Percentiles rank a stretch among this genome's conserved stretches.
Conservation (phyloP, 1,140 invertebrate species). For the Hestina assimilis region DNA sequence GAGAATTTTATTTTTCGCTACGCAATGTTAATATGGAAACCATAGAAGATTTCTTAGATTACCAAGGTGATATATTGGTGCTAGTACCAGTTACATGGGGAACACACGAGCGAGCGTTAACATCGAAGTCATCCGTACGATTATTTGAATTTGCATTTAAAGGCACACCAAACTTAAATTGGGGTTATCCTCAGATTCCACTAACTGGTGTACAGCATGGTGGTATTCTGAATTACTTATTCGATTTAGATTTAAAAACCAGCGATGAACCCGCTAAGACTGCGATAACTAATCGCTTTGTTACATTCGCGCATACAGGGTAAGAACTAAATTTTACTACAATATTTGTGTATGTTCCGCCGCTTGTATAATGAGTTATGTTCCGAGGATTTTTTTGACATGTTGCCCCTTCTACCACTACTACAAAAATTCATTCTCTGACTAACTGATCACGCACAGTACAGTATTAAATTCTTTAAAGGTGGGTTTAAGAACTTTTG, state of each 20-base stretch:
- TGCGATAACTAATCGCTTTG: slow-evolving; percentile 36
- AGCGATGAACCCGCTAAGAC: slow-evolving; percentile 29
- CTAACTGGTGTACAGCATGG: slow-evolving; percentile 54
- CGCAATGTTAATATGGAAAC: slow-evolving; percentile 46
- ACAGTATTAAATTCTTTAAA: too few relatives aligned
- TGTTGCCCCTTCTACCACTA: too few relatives aligned
- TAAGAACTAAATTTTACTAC: slow-evolving; percentile 27
- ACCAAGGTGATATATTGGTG: slow-evolving; percentile 55
- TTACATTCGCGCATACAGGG: slow-evolving; percentile 47
- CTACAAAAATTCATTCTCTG: too few relatives aligned
- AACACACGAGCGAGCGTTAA: slow-evolving; percentile 43
- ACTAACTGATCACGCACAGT: not conserved
- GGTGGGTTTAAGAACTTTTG: too few relatives aligned
- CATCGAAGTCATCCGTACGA: slow-evolving; percentile 42
- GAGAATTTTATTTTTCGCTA: slow-evolving; percentile 54
- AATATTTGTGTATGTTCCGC: not conserved
- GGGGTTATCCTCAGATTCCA: slow-evolving; percentile 51
- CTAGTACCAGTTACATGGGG: slow-evolving; percentile 48
- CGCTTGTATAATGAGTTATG: too few relatives aligned
- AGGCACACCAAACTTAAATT: slow-evolving; percentile 47
- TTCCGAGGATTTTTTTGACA: too few relatives aligned
- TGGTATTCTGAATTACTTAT: slow-evolving; percentile 51
- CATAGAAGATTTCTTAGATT: slow-evolving; percentile 62
- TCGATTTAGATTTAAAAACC: slow-evolving; percentile 44
- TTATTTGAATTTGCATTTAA: slow-evolving; percentile 52